Conservation (phyloP, 2,797 vertebrate genomes). For the Acanthis flammea region DNA sequence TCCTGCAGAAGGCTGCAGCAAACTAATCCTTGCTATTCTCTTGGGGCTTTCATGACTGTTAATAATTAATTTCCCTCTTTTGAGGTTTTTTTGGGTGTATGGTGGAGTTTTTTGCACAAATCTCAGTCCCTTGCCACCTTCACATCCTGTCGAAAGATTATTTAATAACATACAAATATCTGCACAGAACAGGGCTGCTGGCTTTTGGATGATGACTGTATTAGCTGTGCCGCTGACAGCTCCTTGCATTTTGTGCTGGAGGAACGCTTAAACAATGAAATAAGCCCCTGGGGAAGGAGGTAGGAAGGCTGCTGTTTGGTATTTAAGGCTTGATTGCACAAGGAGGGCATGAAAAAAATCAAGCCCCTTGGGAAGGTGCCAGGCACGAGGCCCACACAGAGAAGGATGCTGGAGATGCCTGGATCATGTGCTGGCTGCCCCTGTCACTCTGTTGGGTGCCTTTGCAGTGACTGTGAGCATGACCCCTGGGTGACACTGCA, state of each 20-base stretch:
- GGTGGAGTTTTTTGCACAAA: background rate
- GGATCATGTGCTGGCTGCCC: background rate
- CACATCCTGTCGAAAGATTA: background rate
- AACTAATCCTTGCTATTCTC: background rate
- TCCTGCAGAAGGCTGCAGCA: background rate
- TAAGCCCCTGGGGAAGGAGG: background rate
- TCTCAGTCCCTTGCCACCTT: background rate
- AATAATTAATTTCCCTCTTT: background rate
- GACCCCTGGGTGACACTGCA: rapidly evolving
- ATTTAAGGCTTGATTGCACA: constrained; percentile 20
- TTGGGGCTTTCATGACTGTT: background rate
- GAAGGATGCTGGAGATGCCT: background rate
- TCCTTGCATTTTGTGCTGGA: background rate
- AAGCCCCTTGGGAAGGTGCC: background rate
- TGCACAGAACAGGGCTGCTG: background rate
- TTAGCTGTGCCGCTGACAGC: constrained; percentile 26
- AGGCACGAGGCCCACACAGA: rapidly evolving
- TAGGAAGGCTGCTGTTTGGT: background rate
- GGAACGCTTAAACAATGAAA: background rate
- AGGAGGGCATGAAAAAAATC: constrained; percentile 24
- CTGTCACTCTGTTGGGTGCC: background rate
- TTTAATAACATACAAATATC: background rate
- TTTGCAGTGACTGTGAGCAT: background rate
- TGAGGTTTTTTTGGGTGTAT: background rate
- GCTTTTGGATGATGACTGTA: background rate